Evolutionary conservation across 1,140 invertebrate genomes (phyloP).

Genomic region (Melanaphis sacchari): DNA sequence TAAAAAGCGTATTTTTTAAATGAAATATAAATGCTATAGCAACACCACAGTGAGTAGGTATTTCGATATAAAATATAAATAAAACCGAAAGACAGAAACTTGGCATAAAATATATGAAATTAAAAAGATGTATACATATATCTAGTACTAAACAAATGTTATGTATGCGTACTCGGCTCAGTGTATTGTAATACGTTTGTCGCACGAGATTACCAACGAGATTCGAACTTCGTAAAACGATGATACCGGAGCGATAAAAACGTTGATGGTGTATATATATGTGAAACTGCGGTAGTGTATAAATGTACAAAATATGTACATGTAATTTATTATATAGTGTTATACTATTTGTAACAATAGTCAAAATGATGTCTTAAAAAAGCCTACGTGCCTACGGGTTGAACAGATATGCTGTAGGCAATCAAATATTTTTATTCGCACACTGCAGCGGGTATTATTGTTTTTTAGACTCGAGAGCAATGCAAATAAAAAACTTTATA

Average conservation of each 20-base stretch:
- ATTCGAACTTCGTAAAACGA: background rate
- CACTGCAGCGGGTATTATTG: no score
- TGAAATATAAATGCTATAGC: background rate
- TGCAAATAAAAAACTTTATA: no score
- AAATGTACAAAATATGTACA: no score
- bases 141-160: background rate
- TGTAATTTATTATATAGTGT: no score
- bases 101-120: background rate
- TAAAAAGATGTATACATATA: background rate
- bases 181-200: background rate
- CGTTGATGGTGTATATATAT: background rate
- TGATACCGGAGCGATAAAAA: background rate
- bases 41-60: background rate
- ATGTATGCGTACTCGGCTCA: background rate
- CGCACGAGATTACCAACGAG: background rate
- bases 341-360: no score
- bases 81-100: background rate
- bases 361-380: no score
- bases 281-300: no score
- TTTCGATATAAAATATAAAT: constrained; percentile 3
- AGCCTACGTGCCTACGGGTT: no score
- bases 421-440: no score
- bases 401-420: no score
- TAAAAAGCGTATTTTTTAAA: background rate
- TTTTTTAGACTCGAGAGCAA: no score